Evolutionary conservation across 1,140 invertebrate species (phyloP), one percentile per base, ranked within the genome.

Genomic region (Musca domestica): DNA sequence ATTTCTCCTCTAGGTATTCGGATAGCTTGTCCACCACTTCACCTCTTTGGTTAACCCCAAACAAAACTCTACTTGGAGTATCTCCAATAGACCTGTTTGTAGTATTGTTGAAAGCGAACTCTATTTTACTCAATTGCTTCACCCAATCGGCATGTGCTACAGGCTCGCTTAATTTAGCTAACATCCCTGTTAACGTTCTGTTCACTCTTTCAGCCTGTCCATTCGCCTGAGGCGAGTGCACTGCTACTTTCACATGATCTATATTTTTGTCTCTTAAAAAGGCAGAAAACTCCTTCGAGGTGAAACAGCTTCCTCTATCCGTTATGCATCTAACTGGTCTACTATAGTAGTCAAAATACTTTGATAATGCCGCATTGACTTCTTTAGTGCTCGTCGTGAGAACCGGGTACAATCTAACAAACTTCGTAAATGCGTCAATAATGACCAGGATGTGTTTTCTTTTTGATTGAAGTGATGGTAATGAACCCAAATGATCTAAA

Each of bases 51-150:
- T 67, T 27, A 20, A 67, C 27, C 9, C 65, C 49, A 34, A 67
- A 67, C 19, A 52, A 46, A 6, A 56, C 15, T 15, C 30, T 49
- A 41, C 52, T 34, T 27, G 65, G 65, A n/a, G 65, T 52, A 20
- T 41, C n/a, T 41, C 65, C 25, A 17, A 34, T 54, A 14, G 65
- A 41, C 2, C 65, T 14, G 41, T 67, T 20, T 3, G 19, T 20
- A 15, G 65, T 47, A n/a, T 54, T 54, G 41, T 67, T 67, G 15
- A 67, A 54, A 41, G 65, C 49, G 27, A 41, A 67, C 30, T 67
- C 49, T 23, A 67, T 27, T 20, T 67, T 23, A n/a, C 17, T 49
- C 14, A 67, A 51, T 54, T 54, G 46, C 19, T 56, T 30, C 2
- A 54, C 52, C 65, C 65, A 67, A 25, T 67, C 64, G 49, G 17